phyloP scores from a whole-genome alignment of 2,888 invertebrate species.

The Coenonympha arcania region DNA sequence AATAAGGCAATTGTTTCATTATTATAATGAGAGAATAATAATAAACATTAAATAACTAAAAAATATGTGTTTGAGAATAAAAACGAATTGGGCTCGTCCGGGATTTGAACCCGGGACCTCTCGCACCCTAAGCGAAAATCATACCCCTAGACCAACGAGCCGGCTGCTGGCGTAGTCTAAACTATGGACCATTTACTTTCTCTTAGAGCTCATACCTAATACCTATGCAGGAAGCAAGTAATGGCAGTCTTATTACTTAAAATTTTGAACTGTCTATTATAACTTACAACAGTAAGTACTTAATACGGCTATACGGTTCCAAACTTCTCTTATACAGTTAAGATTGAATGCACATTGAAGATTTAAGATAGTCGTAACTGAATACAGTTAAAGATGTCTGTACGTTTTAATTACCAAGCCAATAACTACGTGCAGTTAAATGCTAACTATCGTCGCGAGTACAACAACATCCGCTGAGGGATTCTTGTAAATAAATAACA shows the following conservation, averaged over 20 bases:
- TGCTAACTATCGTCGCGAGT: neutral
- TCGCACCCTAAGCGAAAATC: constrained; percentile 75
- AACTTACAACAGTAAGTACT: no score
- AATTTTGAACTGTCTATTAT: no score
- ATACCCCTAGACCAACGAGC: constrained; percentile 72
- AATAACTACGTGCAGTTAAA: neutral
- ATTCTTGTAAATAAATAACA: no score
- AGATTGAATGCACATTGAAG: no score
- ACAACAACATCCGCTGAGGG: constrained; percentile 38
- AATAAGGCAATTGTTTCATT: neutral
- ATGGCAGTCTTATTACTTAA: no score
- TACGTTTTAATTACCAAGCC: neutral
- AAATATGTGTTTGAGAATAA: no score
- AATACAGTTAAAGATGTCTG: neutral
- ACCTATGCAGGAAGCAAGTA: neutral
- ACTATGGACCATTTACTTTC: neutral
- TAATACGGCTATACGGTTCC: no score
- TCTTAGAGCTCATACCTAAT: neutral
- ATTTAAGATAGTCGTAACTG: no score
- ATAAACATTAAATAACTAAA: neutral
- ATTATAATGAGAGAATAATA: neutral
- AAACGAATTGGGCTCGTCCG: constrained; percentile 61
- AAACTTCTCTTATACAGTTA: no score
- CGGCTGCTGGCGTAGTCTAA: constrained; percentile 18
- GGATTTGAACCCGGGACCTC: constrained; percentile 75